These are phyloP conservation scores for Decapterus maruadsi DNA, from an alignment of 2,797 vertebrate species.

Conservation along the genomic window DNA sequence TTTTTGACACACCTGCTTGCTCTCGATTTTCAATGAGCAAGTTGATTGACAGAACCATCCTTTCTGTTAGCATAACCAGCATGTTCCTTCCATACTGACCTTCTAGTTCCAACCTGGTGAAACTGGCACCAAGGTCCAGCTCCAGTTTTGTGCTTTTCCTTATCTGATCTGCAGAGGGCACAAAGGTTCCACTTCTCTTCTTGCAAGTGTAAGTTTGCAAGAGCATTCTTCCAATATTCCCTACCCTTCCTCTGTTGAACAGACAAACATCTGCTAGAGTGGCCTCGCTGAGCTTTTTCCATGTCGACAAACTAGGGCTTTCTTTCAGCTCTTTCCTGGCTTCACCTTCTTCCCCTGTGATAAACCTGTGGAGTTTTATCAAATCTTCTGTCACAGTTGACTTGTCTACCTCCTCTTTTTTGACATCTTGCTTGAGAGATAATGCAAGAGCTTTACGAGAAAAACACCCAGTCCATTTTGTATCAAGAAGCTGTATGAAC, in stretches of 20 bases:
- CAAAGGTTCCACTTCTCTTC: conserved; percentile 67
- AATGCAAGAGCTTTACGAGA: conserved; percentile 67
- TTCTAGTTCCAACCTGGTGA: conserved; percentile 79
- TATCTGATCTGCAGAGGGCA: conserved; percentile 77
- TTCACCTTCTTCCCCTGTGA: conserved; percentile 72
- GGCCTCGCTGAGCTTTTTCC: conserved; percentile 82
- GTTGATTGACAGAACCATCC: conserved; percentile 77
- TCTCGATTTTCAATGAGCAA: conserved; percentile 74
- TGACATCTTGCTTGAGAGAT: conserved; percentile 65
- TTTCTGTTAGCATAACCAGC: conserved; percentile 78
- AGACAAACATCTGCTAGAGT: conserved; percentile 81
- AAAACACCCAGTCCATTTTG: conserved; percentile 78
- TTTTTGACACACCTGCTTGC: conserved; percentile 73
- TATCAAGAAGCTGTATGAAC: conserved; percentile 82
- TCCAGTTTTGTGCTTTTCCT: conserved; percentile 80
- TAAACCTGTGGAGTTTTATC: conserved; percentile 77
- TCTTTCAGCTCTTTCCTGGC: conserved; percentile 75
- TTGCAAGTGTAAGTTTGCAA: conserved; percentile 73
- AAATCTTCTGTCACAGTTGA: conserved; percentile 80
- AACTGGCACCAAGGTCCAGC: conserved; percentile 69
- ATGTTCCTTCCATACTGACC: conserved; percentile 82
- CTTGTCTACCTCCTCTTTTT: conserved; percentile 72
- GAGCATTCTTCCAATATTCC: conserved; percentile 80
- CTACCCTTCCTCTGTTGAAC: conserved; percentile 80
- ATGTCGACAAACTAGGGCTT: conserved; percentile 73